phyloP scores from a whole-genome alignment of 2,888 invertebrate genomes.

The Torymus aiolomorphi region DNA sequence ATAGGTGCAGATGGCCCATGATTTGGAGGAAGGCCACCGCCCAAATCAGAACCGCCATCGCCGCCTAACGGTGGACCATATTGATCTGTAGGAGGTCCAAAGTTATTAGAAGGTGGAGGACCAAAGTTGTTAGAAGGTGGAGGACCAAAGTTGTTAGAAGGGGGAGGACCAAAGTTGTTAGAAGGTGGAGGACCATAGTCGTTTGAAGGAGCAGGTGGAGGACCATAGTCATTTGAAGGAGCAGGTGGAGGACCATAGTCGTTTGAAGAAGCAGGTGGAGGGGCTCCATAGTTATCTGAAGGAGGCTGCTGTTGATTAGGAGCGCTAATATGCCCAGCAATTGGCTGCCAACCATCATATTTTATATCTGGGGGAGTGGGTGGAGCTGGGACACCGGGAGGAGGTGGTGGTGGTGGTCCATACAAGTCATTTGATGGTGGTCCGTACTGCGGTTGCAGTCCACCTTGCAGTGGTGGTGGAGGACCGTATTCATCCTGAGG shows the following conservation, averaged over 20 bases:
- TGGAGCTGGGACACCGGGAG: conserved; percentile 84
- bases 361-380: conserved; percentile 85
- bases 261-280: conserved; percentile 23
- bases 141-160: conserved; percentile 18
- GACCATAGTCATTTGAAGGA: conserved; percentile 66
- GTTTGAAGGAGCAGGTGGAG: conserved; percentile 25
- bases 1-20: conserved; percentile 4
- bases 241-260: conserved; percentile 29
- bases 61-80: conserved; percentile 31
- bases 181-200: conserved; percentile 29
- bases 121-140: conserved; percentile 21
- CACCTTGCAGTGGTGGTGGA: conserved; percentile 56
- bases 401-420: conserved; percentile 81
- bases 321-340: conserved; percentile 80
- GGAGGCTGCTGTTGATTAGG: conserved; percentile 63
- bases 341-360: conserved; percentile 92
- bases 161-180: conserved; percentile 26
- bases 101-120: conserved; percentile 17
- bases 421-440: conserved; percentile 76
- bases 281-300: conserved; percentile 66
- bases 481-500: conserved; percentile 67
- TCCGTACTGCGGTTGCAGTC: conserved; percentile 69
- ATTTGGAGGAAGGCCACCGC: conserved; percentile 11
- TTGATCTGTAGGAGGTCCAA: conserved; percentile 30
- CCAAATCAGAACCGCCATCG: not conserved